Evolutionary conservation across 35 echinoderm and acorn worm species (phyloP).

Genomic region (Ophioderma brevispina): DNA sequence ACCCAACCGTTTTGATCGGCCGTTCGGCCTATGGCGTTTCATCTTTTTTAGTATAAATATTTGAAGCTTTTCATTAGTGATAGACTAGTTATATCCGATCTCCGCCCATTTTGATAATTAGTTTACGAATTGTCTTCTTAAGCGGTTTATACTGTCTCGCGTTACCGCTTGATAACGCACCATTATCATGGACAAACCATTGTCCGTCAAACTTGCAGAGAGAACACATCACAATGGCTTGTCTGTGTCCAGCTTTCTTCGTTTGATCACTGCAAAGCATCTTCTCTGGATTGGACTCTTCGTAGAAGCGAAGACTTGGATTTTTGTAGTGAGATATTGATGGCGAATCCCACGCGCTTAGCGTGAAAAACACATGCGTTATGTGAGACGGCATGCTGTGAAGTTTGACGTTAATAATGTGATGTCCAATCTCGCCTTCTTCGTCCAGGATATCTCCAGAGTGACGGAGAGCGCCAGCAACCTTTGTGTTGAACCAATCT

Average conservation of each 20-base stretch:
- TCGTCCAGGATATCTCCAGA: slow-evolving; percentile 39
- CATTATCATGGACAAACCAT: slow-evolving; percentile 18
- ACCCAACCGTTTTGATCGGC: too few species aligned
- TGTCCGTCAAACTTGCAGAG: not conserved
- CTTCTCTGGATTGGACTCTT: slow-evolving; percentile 34
- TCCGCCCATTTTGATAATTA: not conserved
- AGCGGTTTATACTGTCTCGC: not conserved
- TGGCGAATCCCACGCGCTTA: slow-evolving; percentile 36
- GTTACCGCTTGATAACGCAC: slow-evolving; percentile 15
- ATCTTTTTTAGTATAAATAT: too few species aligned
- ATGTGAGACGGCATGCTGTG: slow-evolving; percentile 3
- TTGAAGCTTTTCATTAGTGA: too few species aligned
- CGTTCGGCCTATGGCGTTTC: too few species aligned
- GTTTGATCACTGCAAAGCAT: slow-evolving; percentile 29
- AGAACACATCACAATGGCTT: slow-evolving; percentile 40
- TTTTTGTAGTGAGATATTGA: slow-evolving; percentile 10
- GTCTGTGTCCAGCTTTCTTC: slow-evolving; percentile 7
- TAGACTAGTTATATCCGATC: too few species aligned
- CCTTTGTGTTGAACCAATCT: not conserved
- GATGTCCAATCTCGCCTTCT: not conserved
- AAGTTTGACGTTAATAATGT: slow-evolving; percentile 35
- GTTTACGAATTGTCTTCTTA: not conserved
- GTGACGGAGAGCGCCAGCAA: not conserved
- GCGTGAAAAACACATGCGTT: slow-evolving; percentile 30
- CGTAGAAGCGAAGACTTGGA: slow-evolving; percentile 31